These are phyloP conservation scores for Troglohyphantes excavatus DNA, from an alignment of 2,888 invertebrate genomes.

Conservation along the genomic window DNA sequence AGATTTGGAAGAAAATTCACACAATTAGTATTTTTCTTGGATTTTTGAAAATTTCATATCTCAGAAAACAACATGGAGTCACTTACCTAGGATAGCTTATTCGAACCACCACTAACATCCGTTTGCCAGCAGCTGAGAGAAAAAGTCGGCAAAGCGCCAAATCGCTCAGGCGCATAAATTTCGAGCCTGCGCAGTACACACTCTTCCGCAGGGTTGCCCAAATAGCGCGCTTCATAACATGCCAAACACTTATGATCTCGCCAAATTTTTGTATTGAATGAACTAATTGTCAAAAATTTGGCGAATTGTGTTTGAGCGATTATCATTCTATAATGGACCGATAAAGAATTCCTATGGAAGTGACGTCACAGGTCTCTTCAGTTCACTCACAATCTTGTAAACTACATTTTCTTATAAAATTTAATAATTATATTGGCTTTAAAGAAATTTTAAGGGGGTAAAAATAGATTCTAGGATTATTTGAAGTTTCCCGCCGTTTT, in stretches of 20 bases:
- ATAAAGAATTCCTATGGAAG: background rate
- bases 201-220: slow-evolving; percentile 17
- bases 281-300: slow-evolving; percentile 26
- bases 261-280: background rate
- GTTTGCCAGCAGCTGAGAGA: slow-evolving; percentile 50
- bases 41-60: slow-evolving; percentile 22
- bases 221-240: background rate
- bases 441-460: background rate
- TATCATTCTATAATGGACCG: background rate
- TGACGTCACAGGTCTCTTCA: slow-evolving; percentile 40
- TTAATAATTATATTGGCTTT: slow-evolving; percentile 3
- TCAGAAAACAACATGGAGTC: slow-evolving; percentile 25
- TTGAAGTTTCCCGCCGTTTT: background rate
- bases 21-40: slow-evolving; percentile 22
- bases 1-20: background rate
- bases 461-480: background rate
- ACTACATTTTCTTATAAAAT: background rate
- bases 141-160: slow-evolving; percentile 62
- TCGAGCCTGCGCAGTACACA: slow-evolving; percentile 30
- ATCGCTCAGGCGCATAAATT: slow-evolving; percentile 31
- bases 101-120: slow-evolving; percentile 55
- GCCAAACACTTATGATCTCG: slow-evolving; percentile 39
- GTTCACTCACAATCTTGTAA: slow-evolving; percentile 2
- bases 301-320: slow-evolving; percentile 5
- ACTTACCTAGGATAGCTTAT: slow-evolving; percentile 28